Evolutionary conservation across 2,888 invertebrate genomes (phyloP).

Genomic region (Micropterix aruncella): DNA sequence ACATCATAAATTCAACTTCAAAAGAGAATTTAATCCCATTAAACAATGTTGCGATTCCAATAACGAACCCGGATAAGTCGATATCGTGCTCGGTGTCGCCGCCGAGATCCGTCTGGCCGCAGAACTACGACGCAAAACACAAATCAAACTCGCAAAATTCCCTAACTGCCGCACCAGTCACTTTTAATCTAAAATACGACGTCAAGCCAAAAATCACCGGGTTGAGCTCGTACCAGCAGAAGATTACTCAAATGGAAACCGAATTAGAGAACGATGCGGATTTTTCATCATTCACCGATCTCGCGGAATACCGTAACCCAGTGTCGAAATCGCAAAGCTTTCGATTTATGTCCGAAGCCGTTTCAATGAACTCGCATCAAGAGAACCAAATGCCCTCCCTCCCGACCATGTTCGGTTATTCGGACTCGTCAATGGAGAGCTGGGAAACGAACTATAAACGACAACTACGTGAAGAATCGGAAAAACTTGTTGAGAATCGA

Average conservation of each 20-base stretch:
- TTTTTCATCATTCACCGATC: constrained; percentile 14
- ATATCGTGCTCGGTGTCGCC: constrained; percentile 26
- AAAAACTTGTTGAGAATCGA: constrained; percentile 14
- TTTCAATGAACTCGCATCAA: constrained; percentile 29
- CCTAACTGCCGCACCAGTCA: constrained; percentile 7
- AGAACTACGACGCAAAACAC: constrained; percentile 22
- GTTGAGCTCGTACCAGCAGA: constrained; percentile 38
- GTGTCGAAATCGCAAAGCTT: constrained; percentile 63
- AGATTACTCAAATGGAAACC: constrained; percentile 27
- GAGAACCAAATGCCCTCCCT: constrained; percentile 38
- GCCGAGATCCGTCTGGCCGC: constrained; percentile 26
- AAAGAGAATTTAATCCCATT: background rate
- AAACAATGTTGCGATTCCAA: constrained; percentile 22
- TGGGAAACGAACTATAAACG: constrained; percentile 38
- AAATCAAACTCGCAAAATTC: constrained; percentile 11
- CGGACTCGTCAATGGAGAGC: constrained; percentile 34
- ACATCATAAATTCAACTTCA: background rate
- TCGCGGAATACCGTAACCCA: constrained; percentile 34
- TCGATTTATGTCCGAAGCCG: constrained; percentile 40
- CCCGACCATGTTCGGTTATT: constrained; percentile 36
- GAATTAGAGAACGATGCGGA: constrained; percentile 15
- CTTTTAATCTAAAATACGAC: constrained; percentile 10
- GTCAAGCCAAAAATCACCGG: constrained; percentile 29
- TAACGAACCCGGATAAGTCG: constrained; percentile 24
- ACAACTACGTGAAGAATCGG: constrained; percentile 18